A percentile compares a stretch with the other conserved stretches of the same genome.
Conservation (phyloP, 2,113 vertebrate species). For the Hydropotes inermis region DNA sequence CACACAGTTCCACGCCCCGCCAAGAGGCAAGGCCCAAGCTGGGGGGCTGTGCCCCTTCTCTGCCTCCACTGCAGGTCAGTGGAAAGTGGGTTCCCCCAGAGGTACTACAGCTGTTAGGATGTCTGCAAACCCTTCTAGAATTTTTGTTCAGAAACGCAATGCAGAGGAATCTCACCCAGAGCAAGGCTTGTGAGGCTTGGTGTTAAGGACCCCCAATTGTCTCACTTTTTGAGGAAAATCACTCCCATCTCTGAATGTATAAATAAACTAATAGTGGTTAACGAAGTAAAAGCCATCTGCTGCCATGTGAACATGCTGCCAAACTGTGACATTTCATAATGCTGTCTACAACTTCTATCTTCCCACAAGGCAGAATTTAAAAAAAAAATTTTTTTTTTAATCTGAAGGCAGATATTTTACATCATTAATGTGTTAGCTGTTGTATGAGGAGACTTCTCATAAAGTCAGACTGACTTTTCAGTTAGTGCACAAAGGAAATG, state of each 20-base stretch:
- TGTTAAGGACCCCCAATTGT: not conserved
- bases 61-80: not conserved
- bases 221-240: not conserved
- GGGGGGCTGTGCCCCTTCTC: not conserved
- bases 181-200: not conserved
- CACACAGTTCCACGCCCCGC: accelerated
- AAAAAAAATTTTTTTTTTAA: not conserved
- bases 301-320: not conserved
- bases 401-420: not conserved
- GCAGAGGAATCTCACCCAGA: not conserved
- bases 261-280: not conserved
- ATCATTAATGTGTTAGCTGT: not conserved
- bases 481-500: not conserved
- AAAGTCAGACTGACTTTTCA: not conserved
- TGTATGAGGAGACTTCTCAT: not conserved
- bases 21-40: not conserved
- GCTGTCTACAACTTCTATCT: not conserved
- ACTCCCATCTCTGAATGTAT: not conserved
- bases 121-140: not conserved
- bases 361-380: not conserved
- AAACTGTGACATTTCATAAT: not conserved
- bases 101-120: not conserved
- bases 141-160: not conserved
- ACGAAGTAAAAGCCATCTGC: not conserved
- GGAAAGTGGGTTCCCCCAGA: not conserved